phyloP scores from a whole-genome alignment of 2,888 invertebrate genomes.

The Poecilobothrus nobilitatus region DNA sequence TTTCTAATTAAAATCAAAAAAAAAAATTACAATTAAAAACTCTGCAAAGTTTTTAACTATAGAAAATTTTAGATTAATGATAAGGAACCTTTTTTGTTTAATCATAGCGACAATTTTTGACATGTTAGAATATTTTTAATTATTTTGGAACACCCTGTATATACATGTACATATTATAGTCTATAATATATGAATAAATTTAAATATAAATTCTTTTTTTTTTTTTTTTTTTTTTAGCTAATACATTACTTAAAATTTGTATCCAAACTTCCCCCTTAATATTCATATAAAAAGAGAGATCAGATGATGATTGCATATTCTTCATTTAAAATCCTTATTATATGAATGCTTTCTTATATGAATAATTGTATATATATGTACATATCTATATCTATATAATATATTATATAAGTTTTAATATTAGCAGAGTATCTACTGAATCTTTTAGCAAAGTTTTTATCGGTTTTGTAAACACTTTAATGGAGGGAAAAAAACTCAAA shows the following conservation, averaged over 20 bases:
- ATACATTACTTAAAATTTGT: neutral
- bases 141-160: too few species aligned
- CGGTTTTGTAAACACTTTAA: constrained; percentile 1
- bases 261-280: neutral
- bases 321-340: neutral
- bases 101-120: too few species aligned
- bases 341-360: neutral
- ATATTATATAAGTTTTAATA: too few species aligned
- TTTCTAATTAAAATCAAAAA: too few species aligned
- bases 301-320: neutral
- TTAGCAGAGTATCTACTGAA: neutral
- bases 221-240: neutral
- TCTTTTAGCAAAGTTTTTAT: neutral
- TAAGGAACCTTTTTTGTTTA: too few species aligned
- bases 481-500: neutral
- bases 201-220: too few species aligned
- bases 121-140: too few species aligned
- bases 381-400: neutral
- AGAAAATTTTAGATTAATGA: too few species aligned
- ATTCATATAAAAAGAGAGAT: neutral
- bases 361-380: neutral
- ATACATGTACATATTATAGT: too few species aligned
- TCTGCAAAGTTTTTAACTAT: too few species aligned
- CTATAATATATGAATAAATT: too few species aligned
- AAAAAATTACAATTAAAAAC: too few species aligned